Conservation (phyloP, 1,140 invertebrate species). For the Bathynomus jamesi region DNA sequence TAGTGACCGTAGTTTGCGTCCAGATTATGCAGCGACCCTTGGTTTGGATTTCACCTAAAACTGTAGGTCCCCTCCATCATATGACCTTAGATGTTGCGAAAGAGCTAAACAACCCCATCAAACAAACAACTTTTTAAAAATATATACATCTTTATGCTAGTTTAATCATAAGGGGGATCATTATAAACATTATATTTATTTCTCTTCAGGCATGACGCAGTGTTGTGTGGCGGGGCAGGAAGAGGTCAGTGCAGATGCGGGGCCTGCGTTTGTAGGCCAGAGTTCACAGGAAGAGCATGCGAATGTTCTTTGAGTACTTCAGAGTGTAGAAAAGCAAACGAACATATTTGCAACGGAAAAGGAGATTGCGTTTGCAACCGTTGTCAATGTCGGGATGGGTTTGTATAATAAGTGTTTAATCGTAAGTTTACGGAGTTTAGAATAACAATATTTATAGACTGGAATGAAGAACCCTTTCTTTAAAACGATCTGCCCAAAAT, state of each 20-base stretch:
- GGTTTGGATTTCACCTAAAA: not conserved
- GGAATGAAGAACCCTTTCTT: too few species aligned
- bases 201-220: conserved; percentile 16
- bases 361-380: conserved; percentile 19
- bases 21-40: too few species aligned
- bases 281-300: conserved; percentile 14
- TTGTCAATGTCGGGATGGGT: conserved; percentile 20
- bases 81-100: too few species aligned
- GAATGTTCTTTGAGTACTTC: conserved; percentile 17
- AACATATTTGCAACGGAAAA: conserved; percentile 14
- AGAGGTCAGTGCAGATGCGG: conserved; percentile 27
- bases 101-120: not conserved
- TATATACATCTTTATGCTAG: not conserved
- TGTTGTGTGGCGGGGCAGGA: conserved; percentile 22
- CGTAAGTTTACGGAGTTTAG: not conserved
- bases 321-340: conserved; percentile 1
- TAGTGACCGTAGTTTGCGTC: too few species aligned
- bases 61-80: too few species aligned
- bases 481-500: too few species aligned
- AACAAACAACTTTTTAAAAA: not conserved
- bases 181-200: not conserved
- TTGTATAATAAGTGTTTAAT: not conserved
- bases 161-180: not conserved
- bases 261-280: conserved; percentile 20
- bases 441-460: too few species aligned